Evolutionary conservation across 1,140 invertebrate genomes (phyloP), one percentile per base, ranked within the genome.

Genomic region (Formica selysi): DNA sequence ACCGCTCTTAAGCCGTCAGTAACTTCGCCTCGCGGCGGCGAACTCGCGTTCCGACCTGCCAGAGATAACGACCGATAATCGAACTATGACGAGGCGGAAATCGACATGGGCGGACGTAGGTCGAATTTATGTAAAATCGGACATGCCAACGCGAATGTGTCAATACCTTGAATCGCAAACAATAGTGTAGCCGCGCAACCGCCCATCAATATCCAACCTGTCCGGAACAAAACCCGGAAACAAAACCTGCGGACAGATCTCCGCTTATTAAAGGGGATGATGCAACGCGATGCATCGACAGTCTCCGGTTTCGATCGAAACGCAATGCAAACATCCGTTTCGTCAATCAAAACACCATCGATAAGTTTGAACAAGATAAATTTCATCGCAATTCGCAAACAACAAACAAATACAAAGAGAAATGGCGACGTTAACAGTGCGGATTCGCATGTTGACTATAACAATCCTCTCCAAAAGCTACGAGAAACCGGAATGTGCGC

Each of bases 201-300:
- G 67, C 51, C 70, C 71, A 16, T 19, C 26, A 48, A 11, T 48
- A 48, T 67, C 41, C 19, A 70, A 22, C 48, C 29, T 41, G 36
- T 85, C 19, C 54, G 86, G 76, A 85, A 84, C 71, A 85, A 44
- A 54, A 68, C 32, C 64, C 41, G 41, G 32, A 85, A 85, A 84
- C 71, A 85, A 44, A 54, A 68, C 54, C 64, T 76, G 64, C 71
- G 73, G 51, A 32, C 29, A 73, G 41, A 61, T 8, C 54, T 64
- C 59, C 59, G 54, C 3, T 48, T 41, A 41, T 64, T 51, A 44
- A 65, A 83, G 59, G 19, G 76, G 78, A 86, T 57, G 51, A 19
- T 29, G 38, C 70, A 26, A 51, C 68, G 5, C 48, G 76, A 22
- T 3, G 11, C 32, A 7, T n/a, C 78, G 26, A 62, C 36, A 41